These are phyloP conservation scores for Lepidocolaptes lacrymiger DNA, from an alignment of 2,797 vertebrate genomes.

Conservation along the genomic window DNA sequence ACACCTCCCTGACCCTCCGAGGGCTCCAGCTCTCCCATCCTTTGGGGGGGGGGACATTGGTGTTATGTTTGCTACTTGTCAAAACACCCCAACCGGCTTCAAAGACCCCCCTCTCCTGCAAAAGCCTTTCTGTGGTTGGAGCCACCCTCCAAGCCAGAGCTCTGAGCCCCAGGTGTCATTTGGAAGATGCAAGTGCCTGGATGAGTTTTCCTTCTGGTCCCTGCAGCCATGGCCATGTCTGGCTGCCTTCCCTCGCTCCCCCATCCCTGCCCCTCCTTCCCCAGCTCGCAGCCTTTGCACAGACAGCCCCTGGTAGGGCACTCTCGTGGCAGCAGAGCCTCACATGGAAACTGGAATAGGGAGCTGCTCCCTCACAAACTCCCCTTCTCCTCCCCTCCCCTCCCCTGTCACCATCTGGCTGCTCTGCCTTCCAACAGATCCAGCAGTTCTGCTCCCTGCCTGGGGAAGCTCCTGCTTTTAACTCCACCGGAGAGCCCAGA, in stretches of 20 bases:
- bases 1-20: neutral
- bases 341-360: neutral
- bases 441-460: constrained; percentile 1
- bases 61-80: neutral
- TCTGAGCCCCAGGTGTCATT: neutral
- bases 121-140: neutral
- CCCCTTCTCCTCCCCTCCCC: neutral
- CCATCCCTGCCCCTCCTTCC: neutral
- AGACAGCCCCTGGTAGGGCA: neutral
- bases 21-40: neutral
- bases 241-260: neutral
- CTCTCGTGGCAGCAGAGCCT: neutral
- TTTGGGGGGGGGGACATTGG: neutral
- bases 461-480: constrained; percentile 4
- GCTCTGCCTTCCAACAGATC: constrained; percentile 5
- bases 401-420: constrained; percentile 17
- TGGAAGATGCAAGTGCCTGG: neutral
- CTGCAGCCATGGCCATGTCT: accelerated
- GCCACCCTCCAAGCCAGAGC: neutral
- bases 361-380: neutral
- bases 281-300: neutral
- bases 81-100: neutral
- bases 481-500: neutral
- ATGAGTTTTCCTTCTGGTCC: neutral
- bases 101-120: neutral